Conservation (phyloP, 2,888 invertebrate genomes). For the Drosophila borborema region DNA sequence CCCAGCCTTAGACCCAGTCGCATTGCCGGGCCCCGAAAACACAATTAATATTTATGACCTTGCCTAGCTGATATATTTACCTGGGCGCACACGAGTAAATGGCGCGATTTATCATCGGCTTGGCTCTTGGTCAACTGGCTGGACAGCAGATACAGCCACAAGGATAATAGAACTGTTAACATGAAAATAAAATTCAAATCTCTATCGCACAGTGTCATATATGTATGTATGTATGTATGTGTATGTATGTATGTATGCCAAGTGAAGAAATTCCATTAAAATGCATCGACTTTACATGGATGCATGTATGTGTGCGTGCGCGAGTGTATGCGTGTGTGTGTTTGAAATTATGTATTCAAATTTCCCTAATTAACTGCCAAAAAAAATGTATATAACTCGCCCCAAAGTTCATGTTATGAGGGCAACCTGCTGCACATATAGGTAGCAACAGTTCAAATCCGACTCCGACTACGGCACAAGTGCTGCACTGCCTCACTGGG, state of each 20-base stretch:
- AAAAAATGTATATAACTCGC: conserved; percentile 37
- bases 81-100: conserved; percentile 79
- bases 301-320: conserved; percentile 47
- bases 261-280: conserved; percentile 55
- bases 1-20: neutral
- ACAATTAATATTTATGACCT: conserved; percentile 81
- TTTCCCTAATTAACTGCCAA: conserved; percentile 70
- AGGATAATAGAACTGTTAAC: conserved; percentile 79
- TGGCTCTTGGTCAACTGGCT: conserved; percentile 9
- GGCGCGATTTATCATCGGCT: conserved; percentile 73
- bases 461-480: conserved; percentile 11
- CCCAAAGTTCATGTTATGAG: conserved; percentile 29
- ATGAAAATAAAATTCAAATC: conserved; percentile 73
- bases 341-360: conserved; percentile 60
- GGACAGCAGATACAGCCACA: conserved; percentile 64
- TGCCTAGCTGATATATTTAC: conserved; percentile 78
- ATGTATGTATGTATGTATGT: conserved; percentile 17
- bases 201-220: conserved; percentile 15
- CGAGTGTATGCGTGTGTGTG: neutral
- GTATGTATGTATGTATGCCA: conserved; percentile 29
- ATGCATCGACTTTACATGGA: conserved; percentile 17
- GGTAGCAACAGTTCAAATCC: conserved; percentile 11
- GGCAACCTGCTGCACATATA: conserved; percentile 46
- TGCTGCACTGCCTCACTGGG: conserved; percentile 54
- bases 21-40: conserved; percentile 52